Conservation (phyloP, 2,797 vertebrate genomes). For the Sebastes vulpes region DNA sequence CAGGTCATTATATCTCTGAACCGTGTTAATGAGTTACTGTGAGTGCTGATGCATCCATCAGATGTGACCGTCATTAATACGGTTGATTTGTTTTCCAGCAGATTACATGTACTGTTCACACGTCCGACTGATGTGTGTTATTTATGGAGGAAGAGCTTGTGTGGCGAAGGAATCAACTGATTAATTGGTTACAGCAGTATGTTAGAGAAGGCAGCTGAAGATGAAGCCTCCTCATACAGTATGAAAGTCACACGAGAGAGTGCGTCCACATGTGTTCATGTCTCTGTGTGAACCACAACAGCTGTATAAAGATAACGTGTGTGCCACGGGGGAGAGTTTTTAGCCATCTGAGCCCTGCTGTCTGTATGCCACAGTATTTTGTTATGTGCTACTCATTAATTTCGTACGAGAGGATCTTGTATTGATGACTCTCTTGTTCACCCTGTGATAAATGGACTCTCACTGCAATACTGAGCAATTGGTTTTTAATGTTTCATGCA, state of each 20-base stretch:
- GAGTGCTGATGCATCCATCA: slow-evolving; percentile 3
- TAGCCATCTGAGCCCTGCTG: slow-evolving; percentile 72
- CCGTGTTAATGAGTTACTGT: slow-evolving; percentile 8
- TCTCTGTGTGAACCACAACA: not conserved
- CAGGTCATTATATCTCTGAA: not conserved
- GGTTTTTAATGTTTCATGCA: slow-evolving; percentile 25
- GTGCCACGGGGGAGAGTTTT: slow-evolving; percentile 57
- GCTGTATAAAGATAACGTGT: slow-evolving; percentile 22
- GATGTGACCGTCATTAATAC: slow-evolving; percentile 15
- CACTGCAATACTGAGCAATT: slow-evolving; percentile 1
- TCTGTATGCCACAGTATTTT: slow-evolving; percentile 40
- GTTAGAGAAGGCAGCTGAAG: slow-evolving; percentile 26
- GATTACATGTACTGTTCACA: slow-evolving; percentile 8
- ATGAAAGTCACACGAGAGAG: not conserved
- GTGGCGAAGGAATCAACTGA: slow-evolving; percentile 49
- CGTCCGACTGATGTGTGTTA: slow-evolving; percentile 12
- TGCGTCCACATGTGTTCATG: not conserved
- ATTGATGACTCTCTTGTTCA: slow-evolving; percentile 33
- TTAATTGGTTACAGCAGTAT: slow-evolving; percentile 54
- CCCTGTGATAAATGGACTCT: slow-evolving; percentile 33
- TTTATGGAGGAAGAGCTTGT: not conserved
- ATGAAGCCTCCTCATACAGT: slow-evolving; percentile 3
- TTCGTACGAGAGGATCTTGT: slow-evolving; percentile 7
- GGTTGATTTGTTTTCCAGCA: slow-evolving; percentile 38
- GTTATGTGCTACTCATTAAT: slow-evolving; percentile 45